A percentile compares a stretch with the other conserved stretches of the same genome.
Evolutionary conservation across 1,140 invertebrate species (phyloP).

Genomic region (Chelonus insularis): DNA sequence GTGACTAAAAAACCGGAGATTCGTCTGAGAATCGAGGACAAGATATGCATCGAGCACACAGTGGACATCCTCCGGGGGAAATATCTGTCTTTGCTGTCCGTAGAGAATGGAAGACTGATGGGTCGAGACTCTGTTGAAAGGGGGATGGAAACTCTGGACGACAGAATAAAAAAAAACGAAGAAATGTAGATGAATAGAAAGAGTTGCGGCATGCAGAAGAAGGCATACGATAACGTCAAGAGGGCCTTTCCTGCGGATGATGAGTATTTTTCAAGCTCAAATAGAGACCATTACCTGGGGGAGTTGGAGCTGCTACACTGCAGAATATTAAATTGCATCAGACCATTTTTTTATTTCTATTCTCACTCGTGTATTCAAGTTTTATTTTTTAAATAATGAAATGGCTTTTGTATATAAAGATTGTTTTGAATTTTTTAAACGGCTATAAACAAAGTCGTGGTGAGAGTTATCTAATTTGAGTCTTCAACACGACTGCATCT

Average conservation of each 20-base stretch:
- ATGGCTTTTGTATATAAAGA: not conserved
- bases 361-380: not conserved
- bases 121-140: slow-evolving; percentile 17
- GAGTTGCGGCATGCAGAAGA: slow-evolving; percentile 24
- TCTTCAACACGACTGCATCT: no score
- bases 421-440: no score
- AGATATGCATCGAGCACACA: slow-evolving; percentile 25
- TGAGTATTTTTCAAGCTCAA: slow-evolving; percentile 31
- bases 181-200: slow-evolving; percentile 17
- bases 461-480: no score
- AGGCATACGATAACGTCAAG: slow-evolving; percentile 26
- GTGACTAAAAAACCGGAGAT: slow-evolving; percentile 14
- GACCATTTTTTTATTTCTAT: not conserved
- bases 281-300: slow-evolving; percentile 27
- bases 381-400: not conserved
- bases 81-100: slow-evolving; percentile 27
- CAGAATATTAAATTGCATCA: slow-evolving; percentile 21
- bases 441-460: no score
- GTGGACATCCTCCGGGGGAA: slow-evolving; percentile 27
- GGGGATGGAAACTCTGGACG: not conserved
- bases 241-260: slow-evolving; percentile 23
- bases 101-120: slow-evolving; percentile 28
- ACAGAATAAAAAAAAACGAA: slow-evolving; percentile 7
- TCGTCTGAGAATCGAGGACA: slow-evolving; percentile 1
- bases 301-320: not conserved